These are phyloP conservation scores for Tichodroma muraria DNA, from an alignment of 2,113 vertebrate genomes.

Conservation along the genomic window DNA sequence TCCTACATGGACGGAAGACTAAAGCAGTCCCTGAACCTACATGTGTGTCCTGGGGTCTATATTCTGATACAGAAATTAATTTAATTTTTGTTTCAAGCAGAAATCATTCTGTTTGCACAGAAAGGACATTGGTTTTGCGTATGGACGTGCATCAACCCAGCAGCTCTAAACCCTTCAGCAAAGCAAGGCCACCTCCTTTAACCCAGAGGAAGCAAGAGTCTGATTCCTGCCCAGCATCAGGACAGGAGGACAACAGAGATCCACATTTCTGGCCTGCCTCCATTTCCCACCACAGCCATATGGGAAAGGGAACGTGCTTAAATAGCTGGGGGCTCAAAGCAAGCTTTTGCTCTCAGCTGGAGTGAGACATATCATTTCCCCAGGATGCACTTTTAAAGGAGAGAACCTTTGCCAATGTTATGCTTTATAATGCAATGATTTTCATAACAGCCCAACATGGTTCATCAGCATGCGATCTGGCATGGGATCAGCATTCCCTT, in stretches of 20 bases:
- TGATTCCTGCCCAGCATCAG: not conserved
- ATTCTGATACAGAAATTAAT: not conserved
- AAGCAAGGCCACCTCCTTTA: not conserved
- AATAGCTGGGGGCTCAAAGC: not conserved
- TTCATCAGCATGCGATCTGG: conserved; percentile 22
- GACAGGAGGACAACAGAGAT: not conserved
- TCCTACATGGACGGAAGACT: not conserved
- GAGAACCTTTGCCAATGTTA: conserved; percentile 24
- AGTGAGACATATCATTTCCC: not conserved
- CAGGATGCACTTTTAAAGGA: not conserved
- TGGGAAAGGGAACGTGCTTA: not conserved
- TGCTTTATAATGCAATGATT: not conserved
- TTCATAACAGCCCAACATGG: conserved; percentile 22
- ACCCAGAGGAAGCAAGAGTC: not conserved
- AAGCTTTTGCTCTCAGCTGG: not conserved
- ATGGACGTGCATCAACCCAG: fast-evolving
- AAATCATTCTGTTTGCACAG: not conserved
- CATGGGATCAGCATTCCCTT: not conserved
- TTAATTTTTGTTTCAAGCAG: not conserved
- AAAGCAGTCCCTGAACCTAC: not conserved
- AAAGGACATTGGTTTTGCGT: not conserved
- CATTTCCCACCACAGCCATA: not conserved
- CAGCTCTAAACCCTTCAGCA: not conserved
- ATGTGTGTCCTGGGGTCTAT: not conserved
- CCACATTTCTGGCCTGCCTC: not conserved